Conservation (phyloP, 2,888 invertebrate genomes). For the Tyria jacobaeae region DNA sequence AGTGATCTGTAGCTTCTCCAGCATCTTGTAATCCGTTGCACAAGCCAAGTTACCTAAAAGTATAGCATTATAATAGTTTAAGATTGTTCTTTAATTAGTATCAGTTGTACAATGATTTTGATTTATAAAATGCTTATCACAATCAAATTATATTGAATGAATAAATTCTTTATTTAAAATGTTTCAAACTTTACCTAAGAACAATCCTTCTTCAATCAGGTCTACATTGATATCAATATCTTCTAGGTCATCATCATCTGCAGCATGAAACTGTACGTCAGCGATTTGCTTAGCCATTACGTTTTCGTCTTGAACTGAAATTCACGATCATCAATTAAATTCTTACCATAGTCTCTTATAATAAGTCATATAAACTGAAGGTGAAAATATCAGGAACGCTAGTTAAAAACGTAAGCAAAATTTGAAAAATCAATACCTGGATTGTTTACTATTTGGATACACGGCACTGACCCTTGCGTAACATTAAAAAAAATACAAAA, state of each 20-base stretch:
- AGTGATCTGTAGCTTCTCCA: conserved; percentile 89
- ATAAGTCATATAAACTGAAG: not conserved
- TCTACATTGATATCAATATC: conserved; percentile 68
- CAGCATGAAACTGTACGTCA: conserved; percentile 73
- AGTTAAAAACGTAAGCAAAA: conserved; percentile 23
- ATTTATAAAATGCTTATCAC: too few relatives aligned
- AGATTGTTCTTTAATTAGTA: too few relatives aligned
- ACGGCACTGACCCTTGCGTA: not conserved
- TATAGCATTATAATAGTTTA: too few relatives aligned
- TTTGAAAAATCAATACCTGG: conserved; percentile 42
- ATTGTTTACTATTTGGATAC: not conserved
- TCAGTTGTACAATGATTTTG: too few relatives aligned
- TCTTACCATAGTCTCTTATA: not conserved
- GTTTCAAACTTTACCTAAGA: conserved; percentile 66
- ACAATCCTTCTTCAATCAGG: conserved; percentile 75
- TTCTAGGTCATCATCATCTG: conserved; percentile 55
- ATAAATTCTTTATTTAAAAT: too few relatives aligned
- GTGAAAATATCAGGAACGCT: not conserved
- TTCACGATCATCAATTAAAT: not conserved
- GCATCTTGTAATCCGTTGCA: conserved; percentile 90
- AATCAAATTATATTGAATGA: too few relatives aligned
- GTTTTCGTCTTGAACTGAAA: conserved; percentile 35
- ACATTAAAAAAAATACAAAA: not conserved
- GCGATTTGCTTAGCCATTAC: conserved; percentile 73
- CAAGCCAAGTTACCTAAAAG: conserved; percentile 91